Conservation (phyloP, 2,888 invertebrate genomes). For the Drosophila picticornis region DNA sequence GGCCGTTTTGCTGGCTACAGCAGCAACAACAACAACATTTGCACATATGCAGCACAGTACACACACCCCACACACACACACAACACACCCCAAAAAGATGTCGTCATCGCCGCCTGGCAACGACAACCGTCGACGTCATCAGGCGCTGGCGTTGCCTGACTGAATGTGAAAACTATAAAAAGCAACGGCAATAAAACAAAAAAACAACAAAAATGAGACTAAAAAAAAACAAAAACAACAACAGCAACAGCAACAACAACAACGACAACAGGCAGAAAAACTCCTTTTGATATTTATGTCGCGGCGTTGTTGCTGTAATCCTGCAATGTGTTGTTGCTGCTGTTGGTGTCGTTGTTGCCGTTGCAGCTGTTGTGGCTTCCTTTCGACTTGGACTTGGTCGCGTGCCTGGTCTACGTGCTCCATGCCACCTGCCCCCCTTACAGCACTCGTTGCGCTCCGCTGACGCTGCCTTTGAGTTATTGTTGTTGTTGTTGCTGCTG, state of each 20-base stretch:
- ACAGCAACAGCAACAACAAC: slow-evolving; percentile 2
- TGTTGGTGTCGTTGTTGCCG: slow-evolving; percentile 31
- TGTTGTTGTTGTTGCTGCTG: slow-evolving; percentile 27
- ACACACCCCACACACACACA: slow-evolving; percentile 19
- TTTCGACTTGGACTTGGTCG: slow-evolving; percentile 68
- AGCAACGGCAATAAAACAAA: slow-evolving; percentile 68
- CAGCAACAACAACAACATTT: slow-evolving; percentile 23
- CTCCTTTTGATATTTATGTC: slow-evolving; percentile 70
- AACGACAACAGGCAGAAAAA: slow-evolving; percentile 34
- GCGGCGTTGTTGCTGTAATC: slow-evolving; percentile 65
- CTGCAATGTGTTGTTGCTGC: slow-evolving; percentile 38
- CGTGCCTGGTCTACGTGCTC: slow-evolving; percentile 67
- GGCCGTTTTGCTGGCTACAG: slow-evolving; percentile 59
- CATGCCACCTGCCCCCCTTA: slow-evolving; percentile 18
- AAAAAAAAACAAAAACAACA: not conserved
- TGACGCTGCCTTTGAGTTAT: slow-evolving; percentile 41
- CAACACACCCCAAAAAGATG: slow-evolving; percentile 72
- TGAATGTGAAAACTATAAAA: slow-evolving; percentile 70
- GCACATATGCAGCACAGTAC: slow-evolving; percentile 41
- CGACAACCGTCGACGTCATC: slow-evolving; percentile 68
- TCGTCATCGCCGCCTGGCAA: slow-evolving; percentile 79
- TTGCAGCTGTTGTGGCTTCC: slow-evolving; percentile 31
- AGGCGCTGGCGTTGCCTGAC: slow-evolving; percentile 63
- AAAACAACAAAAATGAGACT: slow-evolving; percentile 25
- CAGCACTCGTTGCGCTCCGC: slow-evolving; percentile 43